Conservation (phyloP, 2,888 invertebrate genomes). For the Andrena hattorfiana region DNA sequence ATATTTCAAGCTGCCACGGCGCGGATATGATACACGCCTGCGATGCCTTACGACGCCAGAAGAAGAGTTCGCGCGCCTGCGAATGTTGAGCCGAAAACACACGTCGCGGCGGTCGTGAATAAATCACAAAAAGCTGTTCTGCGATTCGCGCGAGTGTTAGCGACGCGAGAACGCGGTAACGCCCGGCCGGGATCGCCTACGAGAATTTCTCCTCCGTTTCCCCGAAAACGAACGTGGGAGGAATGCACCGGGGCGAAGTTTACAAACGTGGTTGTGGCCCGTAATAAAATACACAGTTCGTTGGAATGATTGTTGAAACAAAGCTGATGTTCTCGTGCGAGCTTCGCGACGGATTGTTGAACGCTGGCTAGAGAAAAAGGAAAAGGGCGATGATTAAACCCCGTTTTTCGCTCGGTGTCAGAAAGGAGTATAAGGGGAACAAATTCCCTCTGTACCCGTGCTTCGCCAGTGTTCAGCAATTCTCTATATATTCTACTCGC, state of each 20-base stretch:
- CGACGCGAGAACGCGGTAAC: constrained; percentile 11
- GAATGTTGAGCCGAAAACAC: constrained; percentile 38
- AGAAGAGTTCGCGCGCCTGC: constrained; percentile 27
- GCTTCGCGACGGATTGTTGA: background rate
- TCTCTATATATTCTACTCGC: too few species aligned
- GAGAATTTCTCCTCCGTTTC: background rate
- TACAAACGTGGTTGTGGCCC: background rate
- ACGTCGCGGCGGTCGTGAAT: constrained; percentile 29
- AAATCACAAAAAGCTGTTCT: constrained; percentile 39
- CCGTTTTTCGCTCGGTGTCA: background rate
- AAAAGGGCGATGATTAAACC: background rate
- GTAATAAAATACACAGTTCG: background rate
- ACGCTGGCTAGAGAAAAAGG: background rate
- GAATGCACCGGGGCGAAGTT: background rate
- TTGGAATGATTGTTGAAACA: background rate
- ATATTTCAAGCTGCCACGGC: constrained; percentile 54
- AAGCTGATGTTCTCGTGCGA: background rate
- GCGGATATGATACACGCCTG: constrained; percentile 47
- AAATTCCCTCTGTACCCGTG: background rate
- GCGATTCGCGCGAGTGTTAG: constrained; percentile 24
- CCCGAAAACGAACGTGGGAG: background rate
- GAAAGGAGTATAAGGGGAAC: background rate
- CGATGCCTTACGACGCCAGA: constrained; percentile 31
- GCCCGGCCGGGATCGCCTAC: background rate
- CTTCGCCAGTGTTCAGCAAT: background rate